phyloP scores from a whole-genome alignment of 1,140 invertebrate species.

The Chrysopa pallens region DNA sequence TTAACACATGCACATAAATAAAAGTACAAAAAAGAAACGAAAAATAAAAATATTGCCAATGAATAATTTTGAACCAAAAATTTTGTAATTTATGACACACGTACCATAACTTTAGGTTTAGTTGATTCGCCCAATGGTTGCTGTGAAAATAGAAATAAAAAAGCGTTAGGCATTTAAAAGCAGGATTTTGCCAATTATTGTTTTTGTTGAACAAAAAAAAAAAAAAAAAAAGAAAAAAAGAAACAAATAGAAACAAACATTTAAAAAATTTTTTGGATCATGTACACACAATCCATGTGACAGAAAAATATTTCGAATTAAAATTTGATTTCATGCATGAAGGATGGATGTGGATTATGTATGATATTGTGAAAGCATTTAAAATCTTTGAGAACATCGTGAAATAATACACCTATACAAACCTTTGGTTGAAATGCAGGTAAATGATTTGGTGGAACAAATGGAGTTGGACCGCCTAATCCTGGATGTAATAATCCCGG shows the following conservation, averaged over 20 bases:
- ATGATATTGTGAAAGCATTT: no score
- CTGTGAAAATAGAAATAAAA: conserved; percentile 22
- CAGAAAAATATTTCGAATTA: no score
- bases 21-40: neutral
- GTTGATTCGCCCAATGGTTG: conserved; percentile 27
- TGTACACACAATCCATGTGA: no score
- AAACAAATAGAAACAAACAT: no score
- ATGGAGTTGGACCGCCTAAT: conserved; percentile 51
- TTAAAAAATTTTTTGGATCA: no score
- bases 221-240: no score
- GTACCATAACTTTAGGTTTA: conserved; percentile 35
- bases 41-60: neutral
- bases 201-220: no score
- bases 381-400: neutral
- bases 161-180: conserved; percentile 15
- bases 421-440: conserved; percentile 83
- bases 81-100: conserved; percentile 10
- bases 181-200: neutral
- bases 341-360: no score
- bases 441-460: conserved; percentile 58
- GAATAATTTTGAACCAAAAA: neutral
- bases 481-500: conserved; percentile 61
- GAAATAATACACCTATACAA: conserved; percentile 16
- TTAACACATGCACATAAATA: neutral
- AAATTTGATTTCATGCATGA: no score